Base-by-base conservation (phyloP, 2,888 invertebrate genomes). In the Osmoderma eremita region DNA sequence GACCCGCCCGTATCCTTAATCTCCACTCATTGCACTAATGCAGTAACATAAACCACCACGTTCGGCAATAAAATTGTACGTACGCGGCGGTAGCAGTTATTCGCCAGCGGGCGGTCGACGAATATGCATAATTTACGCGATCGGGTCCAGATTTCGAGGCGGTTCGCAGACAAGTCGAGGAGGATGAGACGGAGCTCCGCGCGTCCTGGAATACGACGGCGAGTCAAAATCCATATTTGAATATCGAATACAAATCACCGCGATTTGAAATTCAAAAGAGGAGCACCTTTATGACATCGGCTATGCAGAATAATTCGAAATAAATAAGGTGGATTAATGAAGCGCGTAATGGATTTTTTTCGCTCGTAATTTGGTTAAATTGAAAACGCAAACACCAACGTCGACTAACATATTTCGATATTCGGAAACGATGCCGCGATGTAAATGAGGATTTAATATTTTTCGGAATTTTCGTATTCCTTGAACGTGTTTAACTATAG, bases 201-300 rank as follows among this genome's bases (percentile, higher is more conserved):
- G n/a, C n/a, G n/a, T n/a, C 13, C 17, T 38, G 36, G 38, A 38
- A 17, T 38, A 61, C 36, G 45, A 24, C 58, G 63, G 62, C 53
- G 51, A 65, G 65, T 49, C 65, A 61, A 69, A 68, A 71, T 69
- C 68, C 69, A 67, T 69, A 70, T 69, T 71, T 69, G 72, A 72
- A 72, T 70, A 70, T 69, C 71, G 68, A 72, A 71, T 68, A 71
- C 68, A 71, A 71, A 71, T 69, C 69, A 63, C 45, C 56, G 67
- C 68, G 54, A 71, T 71, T 71, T 71, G 72, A 70, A 72, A 65
- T 72, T 72, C 69, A 69, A 72, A 70, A 63, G 63, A 65, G 65
- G 58, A 62, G 53, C 61, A 67, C 66, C 65, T 68, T 68, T 68
- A 65, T 68, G 69, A 61, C 66, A 67, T 67, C 67, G 66, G 65